Conservation (phyloP, 2,888 invertebrate genomes). For the Ophion costatus region DNA sequence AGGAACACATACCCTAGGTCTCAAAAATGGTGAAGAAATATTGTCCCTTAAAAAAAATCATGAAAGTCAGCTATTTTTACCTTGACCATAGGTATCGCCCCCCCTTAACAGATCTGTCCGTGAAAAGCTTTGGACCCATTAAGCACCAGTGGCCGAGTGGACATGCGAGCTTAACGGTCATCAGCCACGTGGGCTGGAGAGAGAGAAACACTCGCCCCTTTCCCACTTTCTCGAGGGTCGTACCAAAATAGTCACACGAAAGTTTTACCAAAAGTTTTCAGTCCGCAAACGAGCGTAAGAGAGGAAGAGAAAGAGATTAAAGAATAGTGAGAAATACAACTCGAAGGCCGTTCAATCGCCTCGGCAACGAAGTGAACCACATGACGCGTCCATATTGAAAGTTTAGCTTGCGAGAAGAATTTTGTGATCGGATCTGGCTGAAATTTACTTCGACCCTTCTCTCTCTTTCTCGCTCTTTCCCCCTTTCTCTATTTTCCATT, state of each 20-base stretch:
- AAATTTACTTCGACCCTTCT: constrained; percentile 30
- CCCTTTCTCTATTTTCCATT: not conserved
- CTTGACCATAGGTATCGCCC: too few species aligned
- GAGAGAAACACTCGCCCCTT: constrained; percentile 6
- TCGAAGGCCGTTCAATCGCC: constrained; percentile 20
- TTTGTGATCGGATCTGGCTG: constrained; percentile 37
- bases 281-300: constrained; percentile 7
- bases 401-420: constrained; percentile 35
- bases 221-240: constrained; percentile 57
- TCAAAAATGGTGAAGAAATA: too few species aligned
- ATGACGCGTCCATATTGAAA: constrained; percentile 39
- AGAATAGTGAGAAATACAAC: constrained; percentile 24
- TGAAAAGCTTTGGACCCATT: constrained; percentile 29
- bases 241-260: constrained; percentile 63
- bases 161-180: constrained; percentile 53
- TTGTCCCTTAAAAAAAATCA: too few species aligned
- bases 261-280: constrained; percentile 58
- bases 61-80: too few species aligned
- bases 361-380: constrained; percentile 24
- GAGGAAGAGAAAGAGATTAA: not conserved
- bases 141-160: constrained; percentile 45
- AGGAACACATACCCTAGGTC: too few species aligned
- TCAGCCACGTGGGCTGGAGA: constrained; percentile 32
- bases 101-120: not conserved
- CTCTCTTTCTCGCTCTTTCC: not conserved